phyloP scores from a whole-genome alignment of 2,888 invertebrate genomes.

The Tinea pellionella region DNA sequence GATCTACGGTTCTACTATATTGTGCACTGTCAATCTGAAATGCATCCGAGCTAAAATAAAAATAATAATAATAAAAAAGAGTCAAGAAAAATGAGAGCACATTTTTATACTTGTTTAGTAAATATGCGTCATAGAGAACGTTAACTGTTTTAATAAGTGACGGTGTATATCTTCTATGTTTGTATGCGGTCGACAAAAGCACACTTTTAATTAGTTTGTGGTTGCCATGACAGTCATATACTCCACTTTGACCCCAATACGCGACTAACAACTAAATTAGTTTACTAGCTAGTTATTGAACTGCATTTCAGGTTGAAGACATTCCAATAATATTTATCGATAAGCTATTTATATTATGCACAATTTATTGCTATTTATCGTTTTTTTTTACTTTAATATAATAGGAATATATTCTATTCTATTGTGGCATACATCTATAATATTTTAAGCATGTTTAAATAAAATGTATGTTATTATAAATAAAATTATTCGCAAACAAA shows the following conservation, averaged over 20 bases:
- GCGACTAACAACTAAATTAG: background rate
- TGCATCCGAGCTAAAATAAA: no score
- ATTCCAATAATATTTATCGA: no score
- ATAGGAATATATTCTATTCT: no score
- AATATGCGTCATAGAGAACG: background rate
- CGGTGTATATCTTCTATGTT: background rate
- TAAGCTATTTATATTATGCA: no score
- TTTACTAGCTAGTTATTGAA: background rate
- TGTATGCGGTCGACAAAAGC: constrained; percentile 1
- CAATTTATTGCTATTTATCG: no score
- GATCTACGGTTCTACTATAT: no score
- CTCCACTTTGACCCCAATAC: background rate
- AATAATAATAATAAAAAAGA: no score
- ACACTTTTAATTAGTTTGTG: constrained; percentile 4
- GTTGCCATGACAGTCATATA: constrained; percentile 4
- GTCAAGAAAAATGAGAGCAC: background rate
- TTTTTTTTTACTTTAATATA: no score
- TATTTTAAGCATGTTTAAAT: no score
- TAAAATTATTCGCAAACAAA: background rate
- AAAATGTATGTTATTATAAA: no score
- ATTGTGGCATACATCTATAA: no score
- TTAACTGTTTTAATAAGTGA: background rate
- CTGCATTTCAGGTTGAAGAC: background rate
- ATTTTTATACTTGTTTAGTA: background rate
- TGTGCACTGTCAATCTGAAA: no score